Conservation (phyloP, 2,888 invertebrate species). For the Bembecia ichneumoniformis region DNA sequence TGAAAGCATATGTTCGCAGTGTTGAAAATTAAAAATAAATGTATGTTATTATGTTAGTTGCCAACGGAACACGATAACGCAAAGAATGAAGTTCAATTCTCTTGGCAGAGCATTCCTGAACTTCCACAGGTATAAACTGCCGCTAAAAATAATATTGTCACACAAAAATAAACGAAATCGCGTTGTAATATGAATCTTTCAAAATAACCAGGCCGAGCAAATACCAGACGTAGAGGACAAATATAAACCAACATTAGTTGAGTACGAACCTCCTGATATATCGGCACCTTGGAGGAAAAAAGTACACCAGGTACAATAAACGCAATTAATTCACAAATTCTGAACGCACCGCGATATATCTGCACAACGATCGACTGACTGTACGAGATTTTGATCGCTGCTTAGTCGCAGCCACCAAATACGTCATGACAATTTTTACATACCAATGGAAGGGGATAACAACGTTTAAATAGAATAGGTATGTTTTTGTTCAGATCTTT, state of each 20-base stretch:
- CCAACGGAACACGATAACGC: constrained; percentile 35
- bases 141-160: constrained; percentile 3
- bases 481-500: not conserved
- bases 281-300: constrained; percentile 47
- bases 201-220: constrained; percentile 52
- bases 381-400: too few relatives aligned
- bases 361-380: too few relatives aligned
- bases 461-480: too few relatives aligned
- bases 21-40: not conserved
- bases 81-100: constrained; percentile 49
- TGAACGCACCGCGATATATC: too few relatives aligned
- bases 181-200: constrained; percentile 10
- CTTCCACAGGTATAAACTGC: constrained; percentile 53
- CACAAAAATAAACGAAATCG: constrained; percentile 1
- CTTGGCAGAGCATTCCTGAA: constrained; percentile 63
- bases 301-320: too few relatives aligned
- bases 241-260: constrained; percentile 52
- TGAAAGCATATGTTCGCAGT: not conserved
- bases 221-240: constrained; percentile 54
- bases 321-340: too few relatives aligned
- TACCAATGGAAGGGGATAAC: too few relatives aligned
- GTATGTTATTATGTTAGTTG: constrained; percentile 29
- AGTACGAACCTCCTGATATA: constrained; percentile 34
- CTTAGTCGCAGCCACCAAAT: too few relatives aligned
- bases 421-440: too few relatives aligned